phyloP scores from a whole-genome alignment of 2,113 vertebrate species.

The Emydura subglobosa region DNA sequence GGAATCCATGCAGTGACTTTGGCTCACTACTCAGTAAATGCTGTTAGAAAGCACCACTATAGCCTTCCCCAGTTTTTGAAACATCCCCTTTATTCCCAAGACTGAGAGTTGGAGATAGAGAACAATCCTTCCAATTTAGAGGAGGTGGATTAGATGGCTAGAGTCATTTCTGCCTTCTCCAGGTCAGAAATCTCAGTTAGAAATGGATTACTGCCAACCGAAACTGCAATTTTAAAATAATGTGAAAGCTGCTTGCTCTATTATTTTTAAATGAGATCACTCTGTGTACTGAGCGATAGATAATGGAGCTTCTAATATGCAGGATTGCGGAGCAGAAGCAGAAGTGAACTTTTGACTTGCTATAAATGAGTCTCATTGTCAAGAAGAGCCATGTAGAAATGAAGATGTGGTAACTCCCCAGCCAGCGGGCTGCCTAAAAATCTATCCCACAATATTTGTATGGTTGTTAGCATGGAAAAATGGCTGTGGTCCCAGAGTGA shows the following conservation, averaged over 20 bases:
- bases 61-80: not conserved
- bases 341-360: not conserved
- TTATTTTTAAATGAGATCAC: not conserved
- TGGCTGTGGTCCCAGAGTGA: not conserved
- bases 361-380: not conserved
- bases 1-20: not conserved
- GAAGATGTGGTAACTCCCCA: not conserved
- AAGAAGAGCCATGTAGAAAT: not conserved
- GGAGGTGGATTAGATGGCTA: not conserved
- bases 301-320: not conserved
- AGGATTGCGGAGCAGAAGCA: not conserved
- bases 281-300: not conserved
- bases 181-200: not conserved
- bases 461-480: not conserved
- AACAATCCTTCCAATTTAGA: not conserved
- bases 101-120: not conserved
- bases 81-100: not conserved
- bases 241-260: not conserved
- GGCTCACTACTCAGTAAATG: not conserved
- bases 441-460: not conserved
- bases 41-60: not conserved
- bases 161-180: not conserved
- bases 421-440: not conserved
- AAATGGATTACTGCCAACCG: not conserved
- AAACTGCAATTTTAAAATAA: conserved; percentile 13